Base-by-base conservation (phyloP, 2,113 vertebrate species). In the Ascaphus truei region DNA sequence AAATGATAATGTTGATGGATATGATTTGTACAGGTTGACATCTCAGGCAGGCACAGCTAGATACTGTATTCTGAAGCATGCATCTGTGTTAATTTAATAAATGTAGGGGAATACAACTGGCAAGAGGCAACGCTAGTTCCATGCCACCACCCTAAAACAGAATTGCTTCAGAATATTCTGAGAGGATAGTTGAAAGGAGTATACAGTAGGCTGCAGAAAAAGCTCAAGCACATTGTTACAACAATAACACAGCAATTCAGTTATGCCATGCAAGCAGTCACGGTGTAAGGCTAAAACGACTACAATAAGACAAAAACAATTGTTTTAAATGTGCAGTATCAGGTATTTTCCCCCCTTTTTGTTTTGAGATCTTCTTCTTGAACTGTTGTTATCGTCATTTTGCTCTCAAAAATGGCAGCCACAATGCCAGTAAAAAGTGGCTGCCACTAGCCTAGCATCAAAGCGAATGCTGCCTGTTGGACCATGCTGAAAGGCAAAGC, bases 81-180 rank as follows among this genome's bases (percentile, higher is more conserved):
- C 86, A 85, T 95, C 91, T 89, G 89, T 81, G 85, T 88, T 89
- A 87, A 83, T 76, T 92, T 85, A 88, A 97, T 91, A 89, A 84
- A 83, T 60, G 78, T 84, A 85, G 95, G 96, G 96, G 96, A 98
- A 93, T 95, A 77, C 89, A 89, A 83, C 83, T 79, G 83, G 90
- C 91, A 88, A 94, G 94, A 98, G 95, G 94, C 93, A 96, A 99
- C 95, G 77, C 95, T 86, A 93, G 96, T 98, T 99, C 97, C 97
- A 99, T 98, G 96, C 96, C 97, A 99, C 96, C 96, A 91, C 92
- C 96, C 96, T 98, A 95, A 99, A 99, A 99, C 97, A 99, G 97
- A 99, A 98, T 94, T 98, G 96, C 97, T 99, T 98, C 96, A 99
- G 96, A 98, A 98, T 97, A 98, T 99, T 99, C 96, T 92, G 89